Conservation (phyloP, 2,797 vertebrate species). For the Etheostoma perlongum region DNA sequence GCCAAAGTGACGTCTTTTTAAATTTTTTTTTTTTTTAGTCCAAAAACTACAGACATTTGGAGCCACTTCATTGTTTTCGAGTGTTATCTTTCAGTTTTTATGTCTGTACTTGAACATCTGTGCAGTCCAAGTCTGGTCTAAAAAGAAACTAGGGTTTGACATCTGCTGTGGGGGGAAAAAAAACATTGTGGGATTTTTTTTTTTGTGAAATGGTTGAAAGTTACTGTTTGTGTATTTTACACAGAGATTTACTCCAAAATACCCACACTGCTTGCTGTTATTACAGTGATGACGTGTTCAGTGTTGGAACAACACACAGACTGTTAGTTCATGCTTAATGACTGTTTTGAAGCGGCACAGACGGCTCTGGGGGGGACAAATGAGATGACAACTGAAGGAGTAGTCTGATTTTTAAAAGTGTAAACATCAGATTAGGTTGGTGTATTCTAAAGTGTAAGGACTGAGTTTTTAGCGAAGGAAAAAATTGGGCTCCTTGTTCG, state of each 20-base stretch:
- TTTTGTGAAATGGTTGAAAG: background rate
- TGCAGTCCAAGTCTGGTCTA: background rate
- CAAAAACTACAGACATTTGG: background rate
- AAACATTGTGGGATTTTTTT: background rate
- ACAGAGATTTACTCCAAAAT: background rate
- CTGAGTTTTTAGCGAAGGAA: background rate
- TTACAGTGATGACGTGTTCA: constrained; percentile 9
- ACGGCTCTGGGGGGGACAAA: background rate
- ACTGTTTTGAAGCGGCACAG: constrained; percentile 28
- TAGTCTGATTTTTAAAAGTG: background rate
- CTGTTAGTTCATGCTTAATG: constrained; percentile 21
- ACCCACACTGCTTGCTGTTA: background rate
- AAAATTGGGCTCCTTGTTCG: background rate
- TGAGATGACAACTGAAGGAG: background rate
- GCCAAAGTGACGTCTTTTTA: too few relatives aligned
- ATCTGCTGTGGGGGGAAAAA: background rate
- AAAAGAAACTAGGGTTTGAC: background rate
- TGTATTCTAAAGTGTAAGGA: background rate
- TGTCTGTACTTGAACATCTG: background rate
- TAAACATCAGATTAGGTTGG: constrained; percentile 15
- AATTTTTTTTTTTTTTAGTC: too few relatives aligned
- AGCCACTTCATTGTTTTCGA: background rate
- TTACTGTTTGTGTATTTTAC: background rate
- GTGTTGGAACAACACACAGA: background rate
- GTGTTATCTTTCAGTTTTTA: background rate